Percentiles rank a stretch among this genome's conserved stretches.
Evolutionary conservation across 1,140 invertebrate species (phyloP).

Genomic region (Pseudomyrmex gracilis): DNA sequence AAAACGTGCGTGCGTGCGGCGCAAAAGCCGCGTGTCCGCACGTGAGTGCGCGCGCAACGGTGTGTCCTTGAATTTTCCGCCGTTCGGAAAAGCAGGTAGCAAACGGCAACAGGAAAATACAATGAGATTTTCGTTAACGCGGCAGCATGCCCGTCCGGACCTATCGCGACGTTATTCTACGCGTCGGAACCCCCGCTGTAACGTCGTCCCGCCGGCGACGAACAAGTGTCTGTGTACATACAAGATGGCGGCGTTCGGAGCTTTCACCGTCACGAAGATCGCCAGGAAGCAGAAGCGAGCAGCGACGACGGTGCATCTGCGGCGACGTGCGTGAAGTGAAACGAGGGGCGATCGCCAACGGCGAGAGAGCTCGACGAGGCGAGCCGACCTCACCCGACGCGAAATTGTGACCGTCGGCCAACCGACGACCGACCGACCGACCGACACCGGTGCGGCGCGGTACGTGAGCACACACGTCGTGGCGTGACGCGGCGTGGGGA

Average conservation of each 20-base stretch:
- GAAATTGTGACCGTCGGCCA: background rate
- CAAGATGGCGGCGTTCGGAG: constrained; percentile 79
- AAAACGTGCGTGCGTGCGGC: background rate
- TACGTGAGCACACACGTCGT: constrained; percentile 1
- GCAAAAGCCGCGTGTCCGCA: background rate
- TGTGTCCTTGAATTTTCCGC: background rate
- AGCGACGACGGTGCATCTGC: background rate
- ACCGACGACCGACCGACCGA: background rate
- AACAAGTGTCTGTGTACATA: constrained; percentile 81
- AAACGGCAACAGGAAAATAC: background rate
- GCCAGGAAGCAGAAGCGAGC: constrained; percentile 59
- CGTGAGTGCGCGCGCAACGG: background rate
- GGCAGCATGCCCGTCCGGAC: background rate
- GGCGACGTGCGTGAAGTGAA: constrained; percentile 25
- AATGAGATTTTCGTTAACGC: constrained; percentile 1
- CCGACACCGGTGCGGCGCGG: background rate
- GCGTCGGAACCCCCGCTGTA: background rate
- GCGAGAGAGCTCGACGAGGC: background rate
- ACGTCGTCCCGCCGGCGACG: constrained; percentile 9
- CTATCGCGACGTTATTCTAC: background rate
- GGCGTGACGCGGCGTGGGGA: background rate
- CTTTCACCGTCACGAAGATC: constrained; percentile 61
- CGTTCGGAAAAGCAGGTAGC: background rate
- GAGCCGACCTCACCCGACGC: background rate
- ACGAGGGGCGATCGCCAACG: background rate